Conservation (phyloP, 2,797 vertebrate species). For the Onychomys leucogaster region DNA sequence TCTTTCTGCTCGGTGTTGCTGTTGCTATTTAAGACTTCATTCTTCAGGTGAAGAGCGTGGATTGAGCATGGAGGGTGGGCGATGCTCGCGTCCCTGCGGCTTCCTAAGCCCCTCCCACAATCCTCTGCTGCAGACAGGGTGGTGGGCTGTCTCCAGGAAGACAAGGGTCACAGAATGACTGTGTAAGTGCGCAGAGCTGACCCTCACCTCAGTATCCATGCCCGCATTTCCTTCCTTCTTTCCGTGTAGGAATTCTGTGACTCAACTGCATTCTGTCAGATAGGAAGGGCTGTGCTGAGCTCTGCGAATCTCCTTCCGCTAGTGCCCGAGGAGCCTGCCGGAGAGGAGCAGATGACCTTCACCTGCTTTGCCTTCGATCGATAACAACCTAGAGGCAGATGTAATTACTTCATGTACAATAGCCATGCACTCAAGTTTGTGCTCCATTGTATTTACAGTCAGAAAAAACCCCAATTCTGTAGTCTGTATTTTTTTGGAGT, state of each 20-base stretch:
- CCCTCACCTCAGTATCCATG: not conserved
- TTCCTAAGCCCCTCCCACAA: not conserved
- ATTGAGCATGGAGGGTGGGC: not conserved
- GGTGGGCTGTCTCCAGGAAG: not conserved
- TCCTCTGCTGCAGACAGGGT: fast-evolving
- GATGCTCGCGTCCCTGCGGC: not conserved
- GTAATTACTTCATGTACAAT: constrained; percentile 8
- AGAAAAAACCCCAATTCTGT: constrained; percentile 16
- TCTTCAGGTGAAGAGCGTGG: not conserved
- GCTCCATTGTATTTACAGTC: constrained; percentile 50
- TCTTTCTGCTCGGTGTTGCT: not conserved
- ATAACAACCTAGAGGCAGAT: constrained; percentile 25
- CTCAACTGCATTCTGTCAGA: constrained; percentile 3
- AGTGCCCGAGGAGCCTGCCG: not conserved
- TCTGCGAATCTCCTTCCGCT: not conserved
- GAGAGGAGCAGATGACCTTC: constrained; percentile 4
- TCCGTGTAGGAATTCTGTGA: constrained; percentile 7
- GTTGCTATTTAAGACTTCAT: constrained; percentile 26
- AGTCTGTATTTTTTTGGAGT: not conserved
- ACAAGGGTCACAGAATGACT: not conserved
- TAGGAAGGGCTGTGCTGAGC: not conserved
- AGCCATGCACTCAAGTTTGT: constrained; percentile 26
- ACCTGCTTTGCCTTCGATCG: not conserved
- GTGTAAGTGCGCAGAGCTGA: not conserved
- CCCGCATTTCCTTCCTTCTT: not conserved